Base-by-base conservation (phyloP, 2,797 vertebrate genomes). In the Lacerta bilineata region DNA sequence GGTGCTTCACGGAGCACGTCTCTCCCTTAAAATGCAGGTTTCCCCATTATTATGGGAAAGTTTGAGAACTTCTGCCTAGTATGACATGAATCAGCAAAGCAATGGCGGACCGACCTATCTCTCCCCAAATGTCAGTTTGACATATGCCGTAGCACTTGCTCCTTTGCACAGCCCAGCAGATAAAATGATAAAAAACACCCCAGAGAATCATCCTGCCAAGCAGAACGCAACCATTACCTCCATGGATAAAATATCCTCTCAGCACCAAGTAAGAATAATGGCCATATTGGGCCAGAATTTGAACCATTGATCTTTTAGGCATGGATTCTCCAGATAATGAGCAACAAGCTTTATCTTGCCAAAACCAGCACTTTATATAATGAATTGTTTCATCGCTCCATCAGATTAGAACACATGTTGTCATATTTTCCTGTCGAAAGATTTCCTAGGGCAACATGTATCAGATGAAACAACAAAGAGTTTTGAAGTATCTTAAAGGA, bases 181-280 rank as follows among this genome's bases (percentile, higher is more conserved):
- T 61, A 68, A 87, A 87, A 90, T 69, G 59, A 84, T 75, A 68
- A 80, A 41, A 83, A 55, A 8, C 29, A 46, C 46, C 46, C 61
- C 55, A 80, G 55, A 64, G 69, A 80, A 80, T 64, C 3, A 27
- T 68, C 17, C 55, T 75, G 33, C 61, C 33, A 43, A 20, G 9
- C 1, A 20, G 23, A 43, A 79, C 61, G 78, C 39, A 83, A 18
- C 50, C 66, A 41, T 77, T 82, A 80, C 17, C 18, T 72, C 36
- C 5, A 72, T 20, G 66, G 39, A 50, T 68, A 75, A 78, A 33
- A 64, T 33, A 46, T 18, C 13, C 18, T 66, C 10, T 81, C 33
- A 18, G 33, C 33, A 43, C 11, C 41, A 76, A 55, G 68, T 50
- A 90, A 80, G 36, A 87, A 80, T 55, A 87, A 87, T 81, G 43